Percentiles rank a stretch among this genome's conserved stretches.
Conservation (phyloP, 2,797 vertebrate species). For the Lemur catta region DNA sequence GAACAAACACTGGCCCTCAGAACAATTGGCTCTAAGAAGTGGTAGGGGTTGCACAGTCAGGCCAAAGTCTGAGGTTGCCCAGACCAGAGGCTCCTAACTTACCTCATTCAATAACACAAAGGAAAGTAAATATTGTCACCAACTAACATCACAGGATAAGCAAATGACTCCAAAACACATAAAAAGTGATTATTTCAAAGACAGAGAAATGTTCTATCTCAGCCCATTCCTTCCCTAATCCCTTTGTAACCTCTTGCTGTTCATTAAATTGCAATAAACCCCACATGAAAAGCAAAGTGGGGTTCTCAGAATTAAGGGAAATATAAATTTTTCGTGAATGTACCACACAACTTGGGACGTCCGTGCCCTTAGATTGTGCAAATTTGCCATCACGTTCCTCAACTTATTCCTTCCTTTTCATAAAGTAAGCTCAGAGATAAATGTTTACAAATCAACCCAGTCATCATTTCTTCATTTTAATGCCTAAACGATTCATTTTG, state of each 20-base stretch:
- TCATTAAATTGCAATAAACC: not conserved
- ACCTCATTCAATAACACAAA: not conserved
- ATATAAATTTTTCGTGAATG: constrained; percentile 48
- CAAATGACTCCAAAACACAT: rapidly evolving
- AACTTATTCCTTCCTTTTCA: constrained; percentile 73
- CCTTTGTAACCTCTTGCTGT: not conserved
- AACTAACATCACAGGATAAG: not conserved
- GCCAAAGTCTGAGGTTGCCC: not conserved
- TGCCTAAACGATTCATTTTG: constrained; percentile 83
- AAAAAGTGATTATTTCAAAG: not conserved
- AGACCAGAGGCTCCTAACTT: not conserved
- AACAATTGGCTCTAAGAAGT: not conserved
- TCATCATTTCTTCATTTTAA: constrained; percentile 86
- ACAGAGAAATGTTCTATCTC: not conserved
- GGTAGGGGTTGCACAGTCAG: not conserved
- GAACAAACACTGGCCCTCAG: constrained; percentile 12
- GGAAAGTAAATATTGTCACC: not conserved
- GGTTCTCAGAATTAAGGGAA: constrained; percentile 7
- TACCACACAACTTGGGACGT: constrained; percentile 5
- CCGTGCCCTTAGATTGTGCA: constrained; percentile 21
- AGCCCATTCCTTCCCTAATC: not conserved
- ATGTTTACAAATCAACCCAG: constrained; percentile 85
- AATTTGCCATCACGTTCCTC: constrained; percentile 70
- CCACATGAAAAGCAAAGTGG: not conserved
- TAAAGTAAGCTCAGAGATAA: constrained; percentile 84